These are phyloP conservation scores for Pseudorectes ferrugineus DNA, from an alignment of 2,113 vertebrate species.

Conservation along the genomic window DNA sequence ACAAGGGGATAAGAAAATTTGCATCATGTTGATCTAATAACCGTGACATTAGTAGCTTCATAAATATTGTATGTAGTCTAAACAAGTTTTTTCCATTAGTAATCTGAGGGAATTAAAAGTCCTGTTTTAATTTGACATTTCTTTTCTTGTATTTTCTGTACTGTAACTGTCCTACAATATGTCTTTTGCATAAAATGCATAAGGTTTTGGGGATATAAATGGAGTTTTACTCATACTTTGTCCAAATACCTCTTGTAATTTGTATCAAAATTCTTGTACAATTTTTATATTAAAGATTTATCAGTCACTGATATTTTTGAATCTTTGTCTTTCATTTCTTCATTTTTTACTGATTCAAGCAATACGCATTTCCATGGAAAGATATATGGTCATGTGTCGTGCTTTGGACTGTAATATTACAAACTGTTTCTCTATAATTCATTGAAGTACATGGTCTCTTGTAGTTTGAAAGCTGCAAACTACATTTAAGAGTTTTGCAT, in stretches of 20 bases:
- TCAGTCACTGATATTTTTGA: conserved; percentile 85
- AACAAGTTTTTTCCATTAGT: conserved; percentile 81
- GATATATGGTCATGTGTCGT: not conserved
- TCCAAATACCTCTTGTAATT: conserved; percentile 99
- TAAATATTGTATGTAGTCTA: conserved; percentile 84
- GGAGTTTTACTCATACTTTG: conserved; percentile 98
- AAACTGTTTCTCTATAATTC: too few relatives aligned
- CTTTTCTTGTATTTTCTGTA: conserved; percentile 89
- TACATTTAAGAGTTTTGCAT: not conserved
- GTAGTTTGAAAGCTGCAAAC: not conserved
- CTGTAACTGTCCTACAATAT: conserved; percentile 86
- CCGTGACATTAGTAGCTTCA: conserved; percentile 80
- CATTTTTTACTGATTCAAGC: not conserved
- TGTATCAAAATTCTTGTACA: conserved; percentile 99
- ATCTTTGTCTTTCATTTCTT: not conserved
- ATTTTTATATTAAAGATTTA: conserved; percentile 99
- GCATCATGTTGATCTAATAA: conserved; percentile 74
- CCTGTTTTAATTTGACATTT: conserved; percentile 67
- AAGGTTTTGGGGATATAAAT: conserved; percentile 98
- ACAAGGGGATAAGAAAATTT: conserved; percentile 66
- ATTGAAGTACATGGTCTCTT: not conserved
- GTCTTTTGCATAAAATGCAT: conserved; percentile 97
- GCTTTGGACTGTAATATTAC: too few relatives aligned
- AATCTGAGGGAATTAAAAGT: conserved; percentile 75
- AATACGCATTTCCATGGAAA: not conserved